Conservation (phyloP, 2,797 vertebrate genomes). For the Sebastes trivittatus region DNA sequence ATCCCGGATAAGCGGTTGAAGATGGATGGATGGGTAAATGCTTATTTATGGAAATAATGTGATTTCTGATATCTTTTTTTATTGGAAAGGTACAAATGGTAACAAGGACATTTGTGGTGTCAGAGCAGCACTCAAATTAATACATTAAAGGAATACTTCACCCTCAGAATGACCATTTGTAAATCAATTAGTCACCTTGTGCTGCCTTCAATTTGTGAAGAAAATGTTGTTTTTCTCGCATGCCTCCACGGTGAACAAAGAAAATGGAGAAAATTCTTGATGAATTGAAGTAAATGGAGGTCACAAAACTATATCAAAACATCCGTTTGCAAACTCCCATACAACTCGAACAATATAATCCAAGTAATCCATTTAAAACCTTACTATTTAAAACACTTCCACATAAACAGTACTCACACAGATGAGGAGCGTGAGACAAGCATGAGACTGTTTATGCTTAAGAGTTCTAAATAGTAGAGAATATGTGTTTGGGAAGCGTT, state of each 20-base stretch:
- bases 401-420: not conserved
- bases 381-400: not conserved
- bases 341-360: not conserved
- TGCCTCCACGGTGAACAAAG: not conserved
- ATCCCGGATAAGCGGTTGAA: no score
- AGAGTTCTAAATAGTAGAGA: not conserved
- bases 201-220: not conserved
- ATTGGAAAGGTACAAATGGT: not conserved
- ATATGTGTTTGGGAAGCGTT: not conserved
- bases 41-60: not conserved
- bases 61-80: not conserved
- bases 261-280: not conserved
- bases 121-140: not conserved
- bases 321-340: not conserved
- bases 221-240: not conserved
- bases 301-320: not conserved
- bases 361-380: not conserved
- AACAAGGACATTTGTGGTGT: not conserved
- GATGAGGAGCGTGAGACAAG: not conserved
- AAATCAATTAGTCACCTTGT: not conserved
- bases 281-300: not conserved
- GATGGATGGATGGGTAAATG: not conserved
- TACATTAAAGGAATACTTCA: not conserved
- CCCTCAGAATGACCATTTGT: not conserved
- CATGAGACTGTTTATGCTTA: not conserved